These are phyloP conservation scores for Ochropleura leucogaster DNA, from an alignment of 2,888 invertebrate genomes.

Conservation along the genomic window DNA sequence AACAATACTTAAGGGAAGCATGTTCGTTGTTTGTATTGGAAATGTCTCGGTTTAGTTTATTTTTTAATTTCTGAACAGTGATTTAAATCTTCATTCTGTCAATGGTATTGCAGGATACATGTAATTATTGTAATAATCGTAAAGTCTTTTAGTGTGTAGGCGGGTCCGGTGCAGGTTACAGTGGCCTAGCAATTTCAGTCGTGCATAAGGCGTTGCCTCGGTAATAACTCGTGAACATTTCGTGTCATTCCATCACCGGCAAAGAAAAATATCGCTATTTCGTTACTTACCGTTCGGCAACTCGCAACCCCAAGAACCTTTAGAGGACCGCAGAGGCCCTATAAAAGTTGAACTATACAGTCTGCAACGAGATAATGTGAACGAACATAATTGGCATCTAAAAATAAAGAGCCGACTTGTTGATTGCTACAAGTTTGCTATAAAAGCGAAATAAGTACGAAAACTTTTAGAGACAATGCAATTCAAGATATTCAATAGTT, in stretches of 20 bases:
- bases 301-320: conserved; percentile 26
- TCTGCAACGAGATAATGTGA: conserved; percentile 43
- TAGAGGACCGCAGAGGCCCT: conserved; percentile 10
- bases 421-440: conserved; percentile 40
- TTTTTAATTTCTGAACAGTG: conserved; percentile 33
- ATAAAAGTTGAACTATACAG: conserved; percentile 52
- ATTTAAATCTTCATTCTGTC: conserved; percentile 56
- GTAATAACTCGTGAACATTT: conserved; percentile 52
- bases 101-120: conserved; percentile 44
- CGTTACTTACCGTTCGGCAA: conserved; percentile 7
- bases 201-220: conserved; percentile 41
- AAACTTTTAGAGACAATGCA: conserved; percentile 16
- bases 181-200: conserved; percentile 64
- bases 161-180: conserved; percentile 49
- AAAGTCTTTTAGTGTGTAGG: conserved; percentile 67
- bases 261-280: conserved; percentile 43
- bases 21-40: background rate
- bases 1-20: conserved; percentile 6
- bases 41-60: conserved; percentile 22
- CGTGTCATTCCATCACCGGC: conserved; percentile 45
- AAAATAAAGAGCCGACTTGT: conserved; percentile 47
- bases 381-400: conserved; percentile 54
- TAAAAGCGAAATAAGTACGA: conserved; percentile 19
- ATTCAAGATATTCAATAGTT: conserved; percentile 14
- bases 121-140: conserved; percentile 72